Base-by-base conservation (phyloP, 2,888 invertebrate species). In the Liodrosophila aerea region DNA sequence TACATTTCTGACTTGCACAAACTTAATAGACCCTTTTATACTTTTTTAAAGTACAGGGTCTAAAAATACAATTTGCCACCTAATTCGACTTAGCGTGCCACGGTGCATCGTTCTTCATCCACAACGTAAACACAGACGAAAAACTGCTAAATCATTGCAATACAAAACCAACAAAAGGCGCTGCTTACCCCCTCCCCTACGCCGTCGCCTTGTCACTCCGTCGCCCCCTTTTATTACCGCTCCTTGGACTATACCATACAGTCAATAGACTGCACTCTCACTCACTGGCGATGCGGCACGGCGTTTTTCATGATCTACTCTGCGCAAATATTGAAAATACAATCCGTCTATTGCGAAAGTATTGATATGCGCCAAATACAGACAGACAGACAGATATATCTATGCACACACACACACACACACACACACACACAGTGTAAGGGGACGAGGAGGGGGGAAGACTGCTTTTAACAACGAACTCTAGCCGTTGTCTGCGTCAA, bases 141-240 rank as follows among this genome's bases (percentile, higher is more conserved):
- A 82, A 84, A 81, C 80, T 85, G 82, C 82, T 80, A 82, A 85
- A 83, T 82, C 82, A 85, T 82, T 82, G 80, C 82, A 81, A 81
- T 74, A 81, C 78, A 85, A 82, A 85, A 78, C 82, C 78, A 80
- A 76, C 84, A 83, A 83, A 83, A 76, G 76, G 68, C 71, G 51
- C 61, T 56, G 71, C 62, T 37, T 63, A 49, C 64, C 53, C 57
- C 47, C n/a, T n/a, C n/a, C n/a, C n/a, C n/a, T n/a, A n/a, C n/a
- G n/a, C n/a, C n/a, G n/a, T n/a, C n/a, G n/a, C n/a, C n/a, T n/a
- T n/a, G n/a, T 64, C 51, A 49, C 9, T 45, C 36, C 15, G 36
- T 15, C 36, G 13, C 8, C 34, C 12, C 8, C 13, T 36, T 13
- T 13, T 9, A 9, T 15, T 36, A 8, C 36, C 13, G 9, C 36